Percentiles rank a stretch among this genome's conserved stretches.
Conservation (phyloP, 2,113 vertebrate species). For the Hydrochoerus hydrochaeris region DNA sequence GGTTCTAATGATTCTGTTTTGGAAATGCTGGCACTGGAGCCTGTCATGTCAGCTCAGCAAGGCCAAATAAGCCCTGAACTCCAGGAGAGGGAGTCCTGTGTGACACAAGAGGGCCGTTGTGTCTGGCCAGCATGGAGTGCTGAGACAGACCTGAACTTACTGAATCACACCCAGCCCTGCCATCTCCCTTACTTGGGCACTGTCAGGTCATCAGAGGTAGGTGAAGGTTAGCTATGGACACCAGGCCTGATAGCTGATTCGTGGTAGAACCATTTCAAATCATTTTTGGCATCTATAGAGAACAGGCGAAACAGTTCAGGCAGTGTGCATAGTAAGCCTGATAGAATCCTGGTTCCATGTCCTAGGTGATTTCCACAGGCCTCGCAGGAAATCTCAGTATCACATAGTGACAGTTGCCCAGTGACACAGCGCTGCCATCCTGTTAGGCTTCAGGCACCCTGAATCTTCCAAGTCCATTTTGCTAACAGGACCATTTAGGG, state of each 20-base stretch:
- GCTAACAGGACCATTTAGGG: neutral
- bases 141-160: neutral
- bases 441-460: neutral
- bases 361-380: neutral
- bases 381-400: neutral
- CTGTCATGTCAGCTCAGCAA: neutral
- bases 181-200: neutral
- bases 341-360: neutral
- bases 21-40: neutral
- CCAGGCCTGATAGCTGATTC: neutral
- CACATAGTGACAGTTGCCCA: neutral
- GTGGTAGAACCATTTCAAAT: neutral
- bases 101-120: neutral
- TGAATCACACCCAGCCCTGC: rapidly evolving
- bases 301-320: neutral
- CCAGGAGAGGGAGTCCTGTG: too few relatives aligned
- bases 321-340: rapidly evolving
- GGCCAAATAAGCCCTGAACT: rapidly evolving
- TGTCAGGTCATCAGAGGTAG: neutral
- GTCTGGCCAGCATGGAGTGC: neutral
- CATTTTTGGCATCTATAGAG: neutral
- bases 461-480: neutral
- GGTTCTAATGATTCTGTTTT: neutral
- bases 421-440: neutral
- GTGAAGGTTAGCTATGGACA: neutral